phyloP scores from a whole-genome alignment of 2,113 vertebrate species.

The Halcyon malimbica region DNA sequence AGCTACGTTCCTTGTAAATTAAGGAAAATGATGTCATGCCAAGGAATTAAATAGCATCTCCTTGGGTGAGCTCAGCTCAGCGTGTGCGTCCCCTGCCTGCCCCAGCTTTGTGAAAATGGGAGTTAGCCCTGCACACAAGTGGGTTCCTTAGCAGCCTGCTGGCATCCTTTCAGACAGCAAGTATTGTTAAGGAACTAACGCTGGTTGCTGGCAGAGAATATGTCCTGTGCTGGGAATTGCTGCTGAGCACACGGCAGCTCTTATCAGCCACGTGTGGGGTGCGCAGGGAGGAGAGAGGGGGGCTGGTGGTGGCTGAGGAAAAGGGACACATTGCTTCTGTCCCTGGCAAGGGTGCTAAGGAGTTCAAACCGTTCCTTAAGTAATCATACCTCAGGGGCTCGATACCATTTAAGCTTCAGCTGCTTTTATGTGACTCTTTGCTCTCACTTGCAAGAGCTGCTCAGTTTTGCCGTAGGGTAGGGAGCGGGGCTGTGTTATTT shows the following conservation, averaged over 20 bases:
- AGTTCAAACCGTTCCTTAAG: background rate
- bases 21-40: background rate
- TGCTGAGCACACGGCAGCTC: background rate
- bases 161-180: background rate
- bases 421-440: background rate
- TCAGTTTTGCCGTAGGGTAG: background rate
- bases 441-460: background rate
- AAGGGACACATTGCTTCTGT: background rate
- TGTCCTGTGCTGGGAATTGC: slow-evolving; percentile 18
- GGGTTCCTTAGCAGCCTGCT: slow-evolving; percentile 15
- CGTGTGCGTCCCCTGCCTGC: background rate
- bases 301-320: background rate
- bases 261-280: background rate
- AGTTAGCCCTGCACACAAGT: background rate
- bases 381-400: background rate
- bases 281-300: background rate
- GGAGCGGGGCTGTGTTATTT: background rate
- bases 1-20: background rate
- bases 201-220: background rate
- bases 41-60: slow-evolving; percentile 9
- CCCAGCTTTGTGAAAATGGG: background rate
- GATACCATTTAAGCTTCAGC: slow-evolving; percentile 26
- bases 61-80: background rate
- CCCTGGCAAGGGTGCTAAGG: background rate
- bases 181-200: background rate